Percentiles rank a stretch among this genome's conserved stretches.
These are phyloP conservation scores for Perodicticus potto DNA, from an alignment of 2,797 vertebrate species.

Conservation along the genomic window DNA sequence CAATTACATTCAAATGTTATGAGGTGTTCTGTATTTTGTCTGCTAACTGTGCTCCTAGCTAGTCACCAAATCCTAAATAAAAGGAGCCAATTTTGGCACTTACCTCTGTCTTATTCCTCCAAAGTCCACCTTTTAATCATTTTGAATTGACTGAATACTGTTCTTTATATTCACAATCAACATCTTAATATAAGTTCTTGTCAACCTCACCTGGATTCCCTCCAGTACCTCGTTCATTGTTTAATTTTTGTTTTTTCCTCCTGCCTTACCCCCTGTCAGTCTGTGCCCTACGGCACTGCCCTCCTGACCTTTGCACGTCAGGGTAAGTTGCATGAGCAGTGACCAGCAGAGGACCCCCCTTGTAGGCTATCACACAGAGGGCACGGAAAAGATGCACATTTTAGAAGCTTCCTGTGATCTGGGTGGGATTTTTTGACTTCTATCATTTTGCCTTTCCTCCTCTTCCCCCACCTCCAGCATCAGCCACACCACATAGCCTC, in stretches of 20 bases:
- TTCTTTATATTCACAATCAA: background rate
- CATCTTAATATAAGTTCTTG: background rate
- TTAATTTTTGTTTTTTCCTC: background rate
- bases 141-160: background rate
- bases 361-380: background rate
- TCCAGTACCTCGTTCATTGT: background rate
- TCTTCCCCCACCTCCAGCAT: background rate
- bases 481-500: background rate
- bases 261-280: background rate
- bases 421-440: background rate
- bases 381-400: background rate
- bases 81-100: background rate
- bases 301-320: background rate
- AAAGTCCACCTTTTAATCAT: background rate
- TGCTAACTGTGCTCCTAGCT: background rate
- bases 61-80: background rate
- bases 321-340: background rate
- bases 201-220: background rate
- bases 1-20: background rate
- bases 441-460: background rate
- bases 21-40: background rate
- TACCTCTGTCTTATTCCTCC: background rate
- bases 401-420: background rate
- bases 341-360: background rate
- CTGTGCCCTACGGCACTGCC: background rate